phyloP scores from a whole-genome alignment of 2,888 invertebrate genomes.

The Synergus itoensis region DNA sequence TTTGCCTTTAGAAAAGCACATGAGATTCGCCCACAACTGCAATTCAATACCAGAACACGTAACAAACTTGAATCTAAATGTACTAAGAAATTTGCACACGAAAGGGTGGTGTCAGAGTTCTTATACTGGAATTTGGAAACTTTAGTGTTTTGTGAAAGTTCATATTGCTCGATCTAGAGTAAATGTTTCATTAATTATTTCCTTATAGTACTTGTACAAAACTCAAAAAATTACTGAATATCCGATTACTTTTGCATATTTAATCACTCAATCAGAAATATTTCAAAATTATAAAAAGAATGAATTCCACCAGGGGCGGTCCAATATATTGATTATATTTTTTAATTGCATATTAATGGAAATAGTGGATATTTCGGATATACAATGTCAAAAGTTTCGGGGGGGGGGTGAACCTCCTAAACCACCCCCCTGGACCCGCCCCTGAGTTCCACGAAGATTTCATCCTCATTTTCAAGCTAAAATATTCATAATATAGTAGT shows the following conservation, averaged over 20 bases:
- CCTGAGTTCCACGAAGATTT: background rate
- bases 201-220: background rate
- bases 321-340: no score
- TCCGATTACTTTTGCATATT: constrained; percentile 11
- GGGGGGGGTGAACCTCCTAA: no score
- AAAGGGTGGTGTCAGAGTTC: background rate
- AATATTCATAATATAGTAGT: background rate
- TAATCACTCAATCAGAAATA: constrained; percentile 9
- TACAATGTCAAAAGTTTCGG: no score
- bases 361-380: no score
- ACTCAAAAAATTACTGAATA: background rate
- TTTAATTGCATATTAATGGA: no score
- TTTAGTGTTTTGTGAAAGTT: constrained; percentile 6
- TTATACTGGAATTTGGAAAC: background rate
- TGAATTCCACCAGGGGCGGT: no score
- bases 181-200: background rate
- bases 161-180: background rate
- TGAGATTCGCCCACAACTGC: background rate
- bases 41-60: background rate
- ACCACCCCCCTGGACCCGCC: no score
- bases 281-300: background rate
- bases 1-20: background rate
- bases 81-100: background rate
- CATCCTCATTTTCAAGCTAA: background rate
- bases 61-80: background rate